These are phyloP conservation scores for Lutra lutra DNA, from an alignment of 2,797 vertebrate genomes.

Conservation along the genomic window DNA sequence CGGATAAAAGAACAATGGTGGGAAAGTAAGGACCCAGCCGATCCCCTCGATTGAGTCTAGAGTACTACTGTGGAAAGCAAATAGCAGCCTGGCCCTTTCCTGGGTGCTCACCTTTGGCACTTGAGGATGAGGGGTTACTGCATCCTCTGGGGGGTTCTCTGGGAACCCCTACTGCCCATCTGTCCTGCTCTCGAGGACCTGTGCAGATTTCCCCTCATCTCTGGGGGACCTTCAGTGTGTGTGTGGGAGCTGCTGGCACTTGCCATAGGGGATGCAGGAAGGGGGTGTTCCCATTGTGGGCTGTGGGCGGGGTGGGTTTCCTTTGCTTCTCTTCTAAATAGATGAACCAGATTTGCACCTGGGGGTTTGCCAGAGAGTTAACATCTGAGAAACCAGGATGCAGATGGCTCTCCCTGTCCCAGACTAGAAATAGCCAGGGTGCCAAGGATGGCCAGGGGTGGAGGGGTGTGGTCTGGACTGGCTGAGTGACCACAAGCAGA, in stretches of 20 bases:
- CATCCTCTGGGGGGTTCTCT: neutral
- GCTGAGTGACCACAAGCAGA: neutral
- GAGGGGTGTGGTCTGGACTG: neutral
- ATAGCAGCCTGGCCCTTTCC: neutral
- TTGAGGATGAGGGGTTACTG: neutral
- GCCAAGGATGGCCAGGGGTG: neutral
- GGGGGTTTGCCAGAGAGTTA: neutral
- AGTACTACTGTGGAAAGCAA: neutral
- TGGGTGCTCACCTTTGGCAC: neutral
- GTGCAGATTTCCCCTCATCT: neutral
- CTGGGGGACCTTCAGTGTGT: neutral
- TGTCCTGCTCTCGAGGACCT: neutral
- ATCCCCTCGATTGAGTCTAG: too few species aligned
- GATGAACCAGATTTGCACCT: slow-evolving; percentile 3
- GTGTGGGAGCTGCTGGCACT: neutral
- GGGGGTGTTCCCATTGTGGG: neutral
- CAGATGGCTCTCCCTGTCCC: neutral
- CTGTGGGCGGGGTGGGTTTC: neutral
- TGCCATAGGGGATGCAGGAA: neutral
- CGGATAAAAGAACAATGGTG: slow-evolving; percentile 66
- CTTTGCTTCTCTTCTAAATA: slow-evolving; percentile 36
- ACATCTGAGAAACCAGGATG: neutral
- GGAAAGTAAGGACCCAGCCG: neutral
- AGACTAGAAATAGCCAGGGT: neutral
- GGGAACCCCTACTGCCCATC: neutral